Base-by-base conservation (phyloP, 1,140 invertebrate genomes). In the Geopemphigus sp. region DNA sequence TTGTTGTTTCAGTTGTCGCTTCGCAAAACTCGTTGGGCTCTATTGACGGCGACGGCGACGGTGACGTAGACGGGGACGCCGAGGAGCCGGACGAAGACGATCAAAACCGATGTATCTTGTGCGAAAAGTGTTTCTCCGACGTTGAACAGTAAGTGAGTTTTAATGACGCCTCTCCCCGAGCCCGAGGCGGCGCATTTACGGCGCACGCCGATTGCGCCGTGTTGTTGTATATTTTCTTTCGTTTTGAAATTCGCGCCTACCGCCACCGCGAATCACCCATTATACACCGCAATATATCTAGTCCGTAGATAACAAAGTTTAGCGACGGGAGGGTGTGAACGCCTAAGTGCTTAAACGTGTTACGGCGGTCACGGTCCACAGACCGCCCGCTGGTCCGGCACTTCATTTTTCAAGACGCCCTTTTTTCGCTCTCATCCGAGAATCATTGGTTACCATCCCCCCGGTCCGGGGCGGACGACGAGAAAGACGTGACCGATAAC, bases 41-140 rank as follows among this genome's bases (percentile, higher is more conserved):
- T 5, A 63, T 78, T 10, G 74, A 78, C 39, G 74, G 57, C 32
- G 90, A 88, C 57, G 89, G n/a, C 2, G 73, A 74, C 29, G 72
- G 54, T 81, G 90, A 88, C 57, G 89, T 88, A 0, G 86, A 87
- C 45, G 88, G 89, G 73, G 90, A 90, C 76, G 90, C 91, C 53
- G 90, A 91, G 64, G 89, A 91, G 74, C 88, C 89, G 81, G 87
- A 86, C 24, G 83, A 84, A 63, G 83, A 84, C 59, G 82, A 83
- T 14, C 82, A 83, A 80, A 87, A 87, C 47, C 87, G 90, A 82
- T 93, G 92, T 83, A 87, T 89, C 57, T 88, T 90, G 80, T 93
- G 92, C 84, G 90, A 92, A 84, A 90, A 90, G 84, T 88, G 88
- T 54, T 93, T 90, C 84, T 86, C 86, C 78, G 90, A 92, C 84